phyloP scores from a whole-genome alignment of 2,797 vertebrate genomes.

The Chelidonichthys spinosus region DNA sequence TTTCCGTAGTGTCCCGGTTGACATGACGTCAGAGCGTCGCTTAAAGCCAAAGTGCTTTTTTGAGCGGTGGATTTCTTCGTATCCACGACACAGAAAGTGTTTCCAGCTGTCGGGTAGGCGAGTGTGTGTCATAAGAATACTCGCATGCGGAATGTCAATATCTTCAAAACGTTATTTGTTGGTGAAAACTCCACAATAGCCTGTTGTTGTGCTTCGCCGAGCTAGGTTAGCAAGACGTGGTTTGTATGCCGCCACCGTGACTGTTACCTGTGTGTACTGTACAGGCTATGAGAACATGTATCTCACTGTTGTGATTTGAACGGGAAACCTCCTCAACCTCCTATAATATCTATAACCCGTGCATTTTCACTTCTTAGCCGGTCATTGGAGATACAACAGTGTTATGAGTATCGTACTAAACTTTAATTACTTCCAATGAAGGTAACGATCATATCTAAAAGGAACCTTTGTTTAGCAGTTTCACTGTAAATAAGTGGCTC shows the following conservation, averaged over 20 bases:
- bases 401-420: neutral
- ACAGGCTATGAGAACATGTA: too few species aligned
- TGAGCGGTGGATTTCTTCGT: rapidly evolving
- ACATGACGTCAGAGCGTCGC: constrained; percentile 16
- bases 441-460: neutral
- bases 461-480: neutral
- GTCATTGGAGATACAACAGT: too few species aligned
- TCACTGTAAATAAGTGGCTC: neutral
- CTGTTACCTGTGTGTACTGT: neutral
- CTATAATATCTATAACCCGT: neutral
- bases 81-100: rapidly evolving
- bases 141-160: neutral
- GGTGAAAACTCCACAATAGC: neutral
- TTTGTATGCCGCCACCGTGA: neutral
- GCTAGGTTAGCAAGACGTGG: constrained; percentile 20
- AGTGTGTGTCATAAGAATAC: rapidly evolving
- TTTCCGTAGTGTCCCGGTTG: constrained; percentile 21
- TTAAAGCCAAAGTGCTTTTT: constrained; percentile 4
- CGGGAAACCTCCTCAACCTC: neutral
- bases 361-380: neutral
- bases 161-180: neutral
- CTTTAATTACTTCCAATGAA: neutral
- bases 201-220: neutral
- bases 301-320: too few species aligned
- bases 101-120: constrained; percentile 1